These are phyloP conservation scores for Ellobium chinense DNA, from an alignment of 2,888 invertebrate genomes.

Conservation along the genomic window DNA sequence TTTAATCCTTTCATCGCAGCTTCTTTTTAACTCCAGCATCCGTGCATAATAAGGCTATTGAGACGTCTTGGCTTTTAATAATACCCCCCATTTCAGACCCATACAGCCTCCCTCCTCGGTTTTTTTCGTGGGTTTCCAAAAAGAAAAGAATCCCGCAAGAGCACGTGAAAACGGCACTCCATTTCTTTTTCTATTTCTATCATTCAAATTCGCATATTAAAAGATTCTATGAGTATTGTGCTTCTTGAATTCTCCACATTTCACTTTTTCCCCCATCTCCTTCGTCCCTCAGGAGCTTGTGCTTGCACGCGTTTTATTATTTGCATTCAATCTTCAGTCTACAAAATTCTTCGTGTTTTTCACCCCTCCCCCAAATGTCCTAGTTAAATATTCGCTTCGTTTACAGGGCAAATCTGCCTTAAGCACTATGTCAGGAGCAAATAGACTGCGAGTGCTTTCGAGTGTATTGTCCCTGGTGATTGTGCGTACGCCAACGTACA, in stretches of 20 bases:
- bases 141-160: slow-evolving; percentile 13
- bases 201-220: background rate
- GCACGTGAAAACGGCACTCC: background rate
- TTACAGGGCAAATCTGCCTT: slow-evolving; percentile 1
- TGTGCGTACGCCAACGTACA: background rate
- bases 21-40: slow-evolving; percentile 19
- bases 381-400: slow-evolving; percentile 20
- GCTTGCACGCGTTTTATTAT: slow-evolving; percentile 28
- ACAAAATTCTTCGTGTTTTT: background rate
- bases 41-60: slow-evolving; percentile 10
- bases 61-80: slow-evolving; percentile 9
- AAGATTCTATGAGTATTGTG: background rate
- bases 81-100: slow-evolving; percentile 5
- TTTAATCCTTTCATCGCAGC: background rate
- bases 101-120: slow-evolving; percentile 10
- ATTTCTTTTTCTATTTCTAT: background rate
- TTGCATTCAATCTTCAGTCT: slow-evolving; percentile 1
- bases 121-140: no score
- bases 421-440: background rate
- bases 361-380: background rate
- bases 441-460: background rate
- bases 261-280: slow-evolving; percentile 9
- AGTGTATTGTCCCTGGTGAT: background rate
- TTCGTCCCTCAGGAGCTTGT: no score
- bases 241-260: background rate